phyloP scores from a whole-genome alignment of 2,888 invertebrate species.

The Andricus curvator region DNA sequence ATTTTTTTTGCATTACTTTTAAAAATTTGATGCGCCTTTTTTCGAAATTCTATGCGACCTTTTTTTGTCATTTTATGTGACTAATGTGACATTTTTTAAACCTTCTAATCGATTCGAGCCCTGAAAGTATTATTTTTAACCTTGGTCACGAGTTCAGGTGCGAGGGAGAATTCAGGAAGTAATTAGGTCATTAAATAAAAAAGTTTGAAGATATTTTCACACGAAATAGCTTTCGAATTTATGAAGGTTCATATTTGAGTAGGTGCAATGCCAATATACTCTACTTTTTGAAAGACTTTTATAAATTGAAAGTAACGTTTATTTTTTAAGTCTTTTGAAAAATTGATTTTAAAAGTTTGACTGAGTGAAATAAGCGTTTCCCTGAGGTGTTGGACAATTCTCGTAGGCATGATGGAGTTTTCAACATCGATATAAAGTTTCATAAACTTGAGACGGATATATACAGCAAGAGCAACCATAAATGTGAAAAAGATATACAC shows the following conservation, averaged over 20 bases:
- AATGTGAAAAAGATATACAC: conserved; percentile 6
- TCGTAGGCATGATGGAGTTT: background rate
- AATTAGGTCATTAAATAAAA: too few species aligned
- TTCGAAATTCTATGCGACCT: too few species aligned
- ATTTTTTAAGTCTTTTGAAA: background rate
- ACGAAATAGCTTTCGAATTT: too few species aligned
- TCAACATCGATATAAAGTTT: background rate
- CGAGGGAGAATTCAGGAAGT: too few species aligned
- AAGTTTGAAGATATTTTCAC: too few species aligned
- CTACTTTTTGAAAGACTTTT: background rate
- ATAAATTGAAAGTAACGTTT: background rate
- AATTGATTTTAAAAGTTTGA: background rate
- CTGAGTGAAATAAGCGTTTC: background rate
- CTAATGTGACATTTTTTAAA: too few species aligned
- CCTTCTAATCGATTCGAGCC: too few species aligned
- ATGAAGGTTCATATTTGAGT: too few species aligned
- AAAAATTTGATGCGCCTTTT: too few species aligned
- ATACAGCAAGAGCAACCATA: background rate
- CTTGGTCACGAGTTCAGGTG: background rate
- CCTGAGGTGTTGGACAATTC: background rate
- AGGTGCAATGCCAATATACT: too few species aligned
- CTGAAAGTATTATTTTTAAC: background rate
- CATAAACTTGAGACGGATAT: background rate
- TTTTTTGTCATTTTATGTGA: too few species aligned
- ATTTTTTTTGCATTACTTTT: too few species aligned